Evolutionary conservation across 2,113 vertebrate species (phyloP), one percentile per base, ranked within the genome.

Genomic region (Rana temporaria): DNA sequence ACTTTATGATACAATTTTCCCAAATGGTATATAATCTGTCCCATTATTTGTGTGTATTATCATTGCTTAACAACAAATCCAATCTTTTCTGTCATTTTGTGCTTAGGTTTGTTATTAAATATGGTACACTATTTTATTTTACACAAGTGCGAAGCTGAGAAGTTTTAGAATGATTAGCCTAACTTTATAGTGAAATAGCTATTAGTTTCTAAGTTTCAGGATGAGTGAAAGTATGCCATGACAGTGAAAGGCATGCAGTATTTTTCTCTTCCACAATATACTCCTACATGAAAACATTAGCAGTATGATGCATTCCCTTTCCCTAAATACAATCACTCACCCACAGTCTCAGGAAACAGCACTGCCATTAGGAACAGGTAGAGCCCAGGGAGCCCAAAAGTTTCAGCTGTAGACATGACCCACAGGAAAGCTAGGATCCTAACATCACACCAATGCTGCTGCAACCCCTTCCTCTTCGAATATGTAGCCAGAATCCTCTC

Each of bases 321-420:
- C 17, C 30, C 30, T 17, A 7, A 76, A 4, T 22, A n/a, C 3
- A n/a, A 52, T 56, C 38, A 77, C 74, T 80, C 48, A 80, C 78
- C 78, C 52, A 20, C 78, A 62, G 67, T 67, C 34, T 80, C 32
- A 24, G 56, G 55, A 34, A 71, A 34, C n/a, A 71, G 20, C 55
- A 22, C 19, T 32, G 24, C 56, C 34, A 70, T 15, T 16, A 80
- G 34, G 20, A 80, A 20, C 15, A 80, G 56, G 6, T 17, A 62
- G 17, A 80, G n/a, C 19, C 67, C 56, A 18, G 20, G 56, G 30
- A 80, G 34, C 20, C 56, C 56, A 59, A 4, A 26, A 48, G 78
- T 32, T 55, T 56, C 67, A 62, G 66, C 66, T 55, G 67, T 67
- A 56, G 78, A 69, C 78, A 80, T 80, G 67, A 62, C 67, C 78